These are phyloP conservation scores for Perca fluviatilis DNA, from an alignment of 2,113 vertebrate genomes.

Conservation along the genomic window DNA sequence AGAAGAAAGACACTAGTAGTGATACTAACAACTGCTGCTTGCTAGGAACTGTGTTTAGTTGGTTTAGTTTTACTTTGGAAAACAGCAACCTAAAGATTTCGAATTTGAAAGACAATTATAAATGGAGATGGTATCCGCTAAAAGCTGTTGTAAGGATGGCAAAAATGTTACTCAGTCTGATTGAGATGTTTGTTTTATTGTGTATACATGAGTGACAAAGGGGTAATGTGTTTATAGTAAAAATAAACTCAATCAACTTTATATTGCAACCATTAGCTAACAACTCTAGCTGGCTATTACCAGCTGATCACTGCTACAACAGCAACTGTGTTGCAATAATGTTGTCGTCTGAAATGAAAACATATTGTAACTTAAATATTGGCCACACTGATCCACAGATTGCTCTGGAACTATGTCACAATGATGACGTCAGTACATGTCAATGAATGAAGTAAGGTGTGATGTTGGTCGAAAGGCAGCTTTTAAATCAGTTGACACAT, in stretches of 20 bases:
- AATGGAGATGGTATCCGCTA: background rate
- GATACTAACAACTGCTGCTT: background rate
- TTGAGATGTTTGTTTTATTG: slow-evolving; percentile 12
- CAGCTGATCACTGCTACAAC: background rate
- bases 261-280: background rate
- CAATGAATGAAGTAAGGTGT: background rate
- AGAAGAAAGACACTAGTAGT: background rate
- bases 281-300: background rate
- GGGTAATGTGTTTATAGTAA: no score
- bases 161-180: background rate
- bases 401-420: background rate
- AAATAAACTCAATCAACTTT: background rate
- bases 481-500: background rate
- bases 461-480: background rate
- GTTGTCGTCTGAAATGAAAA: background rate
- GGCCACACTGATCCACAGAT: background rate
- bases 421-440: background rate
- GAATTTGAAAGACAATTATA: background rate
- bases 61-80: background rate
- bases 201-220: background rate
- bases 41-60: background rate
- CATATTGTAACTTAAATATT: background rate
- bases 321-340: background rate
- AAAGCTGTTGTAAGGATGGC: background rate
- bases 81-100: background rate